Evolutionary conservation across 2,113 vertebrate species (phyloP), one percentile per base, ranked within the genome.

Genomic region (Stigmatopora nigra): DNA sequence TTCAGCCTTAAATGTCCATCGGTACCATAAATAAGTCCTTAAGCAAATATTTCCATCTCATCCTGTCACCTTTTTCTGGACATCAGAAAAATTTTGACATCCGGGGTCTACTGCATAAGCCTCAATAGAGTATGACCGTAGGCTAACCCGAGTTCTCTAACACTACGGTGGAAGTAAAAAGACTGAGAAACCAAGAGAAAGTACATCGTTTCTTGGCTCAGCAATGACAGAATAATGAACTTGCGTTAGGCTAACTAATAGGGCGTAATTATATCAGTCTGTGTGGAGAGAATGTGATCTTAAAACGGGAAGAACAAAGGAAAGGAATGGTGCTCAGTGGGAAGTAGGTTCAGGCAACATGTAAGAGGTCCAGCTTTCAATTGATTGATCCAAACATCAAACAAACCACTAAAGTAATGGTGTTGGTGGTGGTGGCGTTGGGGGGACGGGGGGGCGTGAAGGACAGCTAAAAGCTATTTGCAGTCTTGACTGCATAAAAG

Each of bases 391-490:
- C 87, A 79, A 87, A 87, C 85, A 86, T 88, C 85, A 88, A 88
- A 88, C 80, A 75, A 83, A 85, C 82, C 84, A 81, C 84, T 78
- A 68, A 84, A 84, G 82, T 86, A 84, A 85, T 81, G 81, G 82
- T 12, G 38, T 31, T 31, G 25, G 25, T 31, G 25, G 49, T 6
- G 49, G 47, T 15, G 14, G 5, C n/a, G n/a, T n/a, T n/a, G 15
- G 80, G 74, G 78, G 75, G 87, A 67, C 14, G 5, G 58, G 84
- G 73, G 77, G 76, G 81, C 68, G 79, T 86, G 85, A 88, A 85
- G 84, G 84, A 85, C 84, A 88, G 82, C 87, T 86, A 88, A 88
- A 88, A 88, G 87, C 87, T 88, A 88, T 88, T 87, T 87, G 85
- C 84, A 84, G 85, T 78, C 81, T 83, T 84, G 77, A 71, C 81